Conservation (phyloP, 1,140 invertebrate genomes). For the Cyphomyrmex costatus region DNA sequence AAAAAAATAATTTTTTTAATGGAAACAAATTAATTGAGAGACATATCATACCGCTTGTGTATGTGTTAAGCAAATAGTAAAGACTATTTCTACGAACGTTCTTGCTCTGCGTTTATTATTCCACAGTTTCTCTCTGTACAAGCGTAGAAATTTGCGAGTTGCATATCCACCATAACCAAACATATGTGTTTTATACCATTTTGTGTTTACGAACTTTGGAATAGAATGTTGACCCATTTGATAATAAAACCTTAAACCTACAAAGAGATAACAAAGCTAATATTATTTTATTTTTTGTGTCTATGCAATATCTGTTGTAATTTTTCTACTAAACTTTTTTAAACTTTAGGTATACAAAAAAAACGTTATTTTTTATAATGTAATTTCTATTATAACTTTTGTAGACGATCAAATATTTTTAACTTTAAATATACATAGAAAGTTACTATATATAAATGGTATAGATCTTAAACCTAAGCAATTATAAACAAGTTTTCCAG, state of each 20-base stretch:
- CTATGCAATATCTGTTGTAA: not conserved
- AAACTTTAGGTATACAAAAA: not conserved
- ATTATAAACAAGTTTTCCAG: constrained; percentile 88
- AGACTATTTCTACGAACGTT: constrained; percentile 84
- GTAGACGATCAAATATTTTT: constrained; percentile 66
- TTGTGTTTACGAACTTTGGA: constrained; percentile 88
- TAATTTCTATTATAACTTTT: not conserved
- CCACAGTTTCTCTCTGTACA: constrained; percentile 90
- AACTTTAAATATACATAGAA: constrained; percentile 43
- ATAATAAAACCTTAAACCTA: constrained; percentile 82
- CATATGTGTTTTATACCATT: constrained; percentile 88
- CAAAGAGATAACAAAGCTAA: constrained; percentile 52
- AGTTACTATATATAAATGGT: constrained; percentile 61
- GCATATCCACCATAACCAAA: constrained; percentile 86
- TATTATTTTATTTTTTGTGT: not conserved
- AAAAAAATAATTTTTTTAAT: constrained; percentile 74
- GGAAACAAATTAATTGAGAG: constrained; percentile 40
- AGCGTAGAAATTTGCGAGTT: constrained; percentile 89
- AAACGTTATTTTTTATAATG: not conserved
- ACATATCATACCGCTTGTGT: not conserved
- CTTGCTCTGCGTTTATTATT: constrained; percentile 87
- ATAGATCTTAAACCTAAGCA: constrained; percentile 87
- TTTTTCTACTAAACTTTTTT: not conserved
- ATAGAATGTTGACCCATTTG: constrained; percentile 87
- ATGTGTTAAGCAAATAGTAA: not conserved